Evolutionary conservation across 2,113 vertebrate genomes (phyloP), one percentile per base, ranked within the genome.

Genomic region (Oreochromis spilurus): DNA sequence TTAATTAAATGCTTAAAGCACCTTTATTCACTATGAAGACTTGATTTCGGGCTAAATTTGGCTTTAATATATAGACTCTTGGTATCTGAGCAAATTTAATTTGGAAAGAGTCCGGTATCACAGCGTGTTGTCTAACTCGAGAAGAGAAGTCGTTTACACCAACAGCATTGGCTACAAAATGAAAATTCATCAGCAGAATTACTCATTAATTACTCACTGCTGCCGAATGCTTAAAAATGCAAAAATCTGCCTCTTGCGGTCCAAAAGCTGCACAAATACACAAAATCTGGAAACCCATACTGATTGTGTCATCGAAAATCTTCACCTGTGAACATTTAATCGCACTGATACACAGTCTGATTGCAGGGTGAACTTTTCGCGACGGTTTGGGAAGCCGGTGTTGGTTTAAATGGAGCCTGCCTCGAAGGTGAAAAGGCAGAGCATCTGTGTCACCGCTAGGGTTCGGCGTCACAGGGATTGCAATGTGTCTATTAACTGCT

Each of bases 371-470:
- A 82, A 80, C 19, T 81, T 65, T 53, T 24, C 72, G 29, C 40
- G 19, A 34, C 53, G 24, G 50, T 58, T 17, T 26, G 52, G 52
- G 4, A 45, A 21, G 3, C 31, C 55, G 16, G 12, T 45, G 14
- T 75, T 24, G 5, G 48, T 84, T 77, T 29, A 60, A 84, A 83
- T 14, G 26, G 50, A 6, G 58, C 53, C 48, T 43, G 58, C 54
- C 53, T 72, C 21, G 26, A 81, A 86, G 55, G 38, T 45, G 34
- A 53, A 55, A 65, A 81, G 48, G 21, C 57, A 26, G 79, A 90
- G 57, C 86, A 88, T 90, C 91, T 87, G 91, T 86, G 85, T 87
- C 89, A 24, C 78, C 38, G 62, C 83, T 21, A 17, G 54, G 34
- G 17, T 55, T 86, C 55, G 24, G 83, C 83, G 65, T 86, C 79